Evolutionary conservation across 2,888 invertebrate genomes (phyloP).

Genomic region (Oxytorus armatus): DNA sequence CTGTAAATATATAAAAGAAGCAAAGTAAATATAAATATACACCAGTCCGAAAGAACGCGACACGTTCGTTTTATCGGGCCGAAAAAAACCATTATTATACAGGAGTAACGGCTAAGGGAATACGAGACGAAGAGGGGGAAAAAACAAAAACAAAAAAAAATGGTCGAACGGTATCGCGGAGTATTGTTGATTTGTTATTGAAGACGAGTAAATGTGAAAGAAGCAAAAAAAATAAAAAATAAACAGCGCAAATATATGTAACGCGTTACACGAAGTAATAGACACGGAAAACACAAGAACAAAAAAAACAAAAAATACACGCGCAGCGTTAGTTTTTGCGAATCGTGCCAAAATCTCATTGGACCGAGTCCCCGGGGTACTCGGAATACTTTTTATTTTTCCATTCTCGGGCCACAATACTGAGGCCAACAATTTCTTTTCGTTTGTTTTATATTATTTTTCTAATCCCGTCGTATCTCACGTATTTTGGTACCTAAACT

Average conservation of each 20-base stretch:
- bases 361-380: conserved; percentile 42
- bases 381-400: conserved; percentile 17
- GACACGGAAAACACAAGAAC: conserved; percentile 13
- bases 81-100: conserved; percentile 65
- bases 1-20: conserved; percentile 65
- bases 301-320: conserved; percentile 25
- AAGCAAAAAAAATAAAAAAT: conserved; percentile 58
- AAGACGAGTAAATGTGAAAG: conserved; percentile 59
- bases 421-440: neutral
- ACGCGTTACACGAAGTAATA: conserved; percentile 45
- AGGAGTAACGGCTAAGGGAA: conserved; percentile 54
- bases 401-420: no score
- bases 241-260: conserved; percentile 57
- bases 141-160: conserved; percentile 67
- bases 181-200: conserved; percentile 67
- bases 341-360: conserved; percentile 82
- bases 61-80: conserved; percentile 41
- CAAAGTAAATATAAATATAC: conserved; percentile 73
- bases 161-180: conserved; percentile 70
- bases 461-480: conserved; percentile 4
- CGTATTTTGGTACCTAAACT: conserved; percentile 16
- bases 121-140: conserved; percentile 52
- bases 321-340: conserved; percentile 75
- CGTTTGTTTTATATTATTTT: no score
- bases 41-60: conserved; percentile 60